Conservation (phyloP, 2,888 invertebrate species). For the Parnassius glacialis region DNA sequence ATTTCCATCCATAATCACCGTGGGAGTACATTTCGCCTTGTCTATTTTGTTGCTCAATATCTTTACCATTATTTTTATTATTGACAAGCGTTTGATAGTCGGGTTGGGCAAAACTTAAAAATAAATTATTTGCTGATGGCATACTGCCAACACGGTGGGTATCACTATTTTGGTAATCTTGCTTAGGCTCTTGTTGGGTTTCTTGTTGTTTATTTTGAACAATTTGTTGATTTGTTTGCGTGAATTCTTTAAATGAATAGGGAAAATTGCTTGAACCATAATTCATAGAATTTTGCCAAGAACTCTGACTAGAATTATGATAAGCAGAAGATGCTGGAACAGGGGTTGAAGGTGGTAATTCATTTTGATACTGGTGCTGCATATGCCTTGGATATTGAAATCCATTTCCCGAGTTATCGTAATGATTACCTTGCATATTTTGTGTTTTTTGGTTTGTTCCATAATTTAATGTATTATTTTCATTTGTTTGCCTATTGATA, state of each 20-base stretch:
- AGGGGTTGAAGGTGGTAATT: slow-evolving; percentile 57
- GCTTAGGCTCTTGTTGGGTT: slow-evolving; percentile 41
- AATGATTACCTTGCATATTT: slow-evolving; percentile 68
- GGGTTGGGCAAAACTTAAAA: slow-evolving; percentile 63
- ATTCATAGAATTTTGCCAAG: slow-evolving; percentile 60
- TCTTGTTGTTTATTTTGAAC: slow-evolving; percentile 52
- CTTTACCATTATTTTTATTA: slow-evolving; percentile 50
- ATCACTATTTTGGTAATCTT: slow-evolving; percentile 53
- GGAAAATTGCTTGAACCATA: slow-evolving; percentile 46
- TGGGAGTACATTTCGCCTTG: slow-evolving; percentile 63
- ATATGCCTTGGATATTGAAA: slow-evolving; percentile 57
- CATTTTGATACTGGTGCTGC: slow-evolving; percentile 60
- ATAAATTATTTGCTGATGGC: slow-evolving; percentile 65
- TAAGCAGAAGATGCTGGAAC: slow-evolving; percentile 55
- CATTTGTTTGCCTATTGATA: slow-evolving; percentile 52
- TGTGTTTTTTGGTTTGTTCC: slow-evolving; percentile 49
- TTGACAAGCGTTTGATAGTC: slow-evolving; percentile 55
- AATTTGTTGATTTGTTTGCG: slow-evolving; percentile 55
- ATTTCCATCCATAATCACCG: slow-evolving; percentile 75
- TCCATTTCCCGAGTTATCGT: slow-evolving; percentile 67
- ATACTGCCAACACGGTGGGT: slow-evolving; percentile 60
- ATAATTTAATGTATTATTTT: slow-evolving; percentile 49
- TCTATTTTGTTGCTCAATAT: slow-evolving; percentile 55
- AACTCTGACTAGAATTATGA: slow-evolving; percentile 51
- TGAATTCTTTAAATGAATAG: slow-evolving; percentile 58